These are phyloP conservation scores for Sternarchorhynchus goeldii DNA, from an alignment of 2,797 vertebrate species.

Conservation along the genomic window DNA sequence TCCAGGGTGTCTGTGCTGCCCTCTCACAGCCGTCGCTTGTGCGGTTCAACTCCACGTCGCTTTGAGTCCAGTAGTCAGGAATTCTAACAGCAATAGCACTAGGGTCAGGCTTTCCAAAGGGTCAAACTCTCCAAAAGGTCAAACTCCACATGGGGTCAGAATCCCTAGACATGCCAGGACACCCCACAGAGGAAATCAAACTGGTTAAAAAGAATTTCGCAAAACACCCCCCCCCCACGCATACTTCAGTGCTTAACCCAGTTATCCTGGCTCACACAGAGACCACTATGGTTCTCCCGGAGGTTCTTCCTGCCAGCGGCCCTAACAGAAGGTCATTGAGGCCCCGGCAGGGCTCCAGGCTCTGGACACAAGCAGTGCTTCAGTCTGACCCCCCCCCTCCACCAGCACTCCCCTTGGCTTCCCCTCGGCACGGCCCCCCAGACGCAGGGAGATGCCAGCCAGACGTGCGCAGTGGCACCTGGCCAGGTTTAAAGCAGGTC, in stretches of 20 bases:
- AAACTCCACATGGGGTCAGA: conserved; percentile 5
- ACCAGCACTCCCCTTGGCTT: background rate
- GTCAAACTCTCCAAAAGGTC: background rate
- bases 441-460: background rate
- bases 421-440: background rate
- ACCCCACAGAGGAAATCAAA: conserved; percentile 23
- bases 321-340: conserved; percentile 49
- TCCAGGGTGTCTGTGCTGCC: background rate
- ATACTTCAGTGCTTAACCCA: background rate
- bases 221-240: background rate
- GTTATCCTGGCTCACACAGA: conserved; percentile 18
- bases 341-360: conserved; percentile 33
- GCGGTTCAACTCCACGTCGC: conserved; percentile 1
- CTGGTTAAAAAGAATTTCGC: conserved; percentile 10
- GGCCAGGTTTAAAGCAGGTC: background rate
- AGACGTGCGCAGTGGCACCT: background rate
- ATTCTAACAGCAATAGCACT: conserved; percentile 8
- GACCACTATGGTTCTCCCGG: conserved; percentile 12
- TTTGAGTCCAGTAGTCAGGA: background rate
- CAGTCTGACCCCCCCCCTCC: conserved; percentile 9
- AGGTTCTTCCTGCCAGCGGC: conserved; percentile 22
- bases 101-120: background rate
- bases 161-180: conserved; percentile 20
- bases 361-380: conserved; percentile 47
- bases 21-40: background rate